These are phyloP conservation scores for Antidorcas marsupialis DNA, from an alignment of 2,113 vertebrate genomes.

Conservation along the genomic window DNA sequence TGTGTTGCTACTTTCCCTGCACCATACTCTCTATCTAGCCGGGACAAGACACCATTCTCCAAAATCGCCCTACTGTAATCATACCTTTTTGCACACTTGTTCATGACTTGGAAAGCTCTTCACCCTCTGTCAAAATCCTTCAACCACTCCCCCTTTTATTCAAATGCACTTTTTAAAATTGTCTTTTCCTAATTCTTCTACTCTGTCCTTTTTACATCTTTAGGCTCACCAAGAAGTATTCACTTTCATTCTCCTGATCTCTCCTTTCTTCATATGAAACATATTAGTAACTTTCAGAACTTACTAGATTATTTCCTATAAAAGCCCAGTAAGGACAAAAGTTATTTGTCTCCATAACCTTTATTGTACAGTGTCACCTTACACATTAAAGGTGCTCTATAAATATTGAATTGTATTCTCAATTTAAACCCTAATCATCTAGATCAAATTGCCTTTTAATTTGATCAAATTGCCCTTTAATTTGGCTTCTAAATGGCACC, in stretches of 20 bases:
- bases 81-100: neutral
- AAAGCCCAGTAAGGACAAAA: neutral
- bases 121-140: neutral
- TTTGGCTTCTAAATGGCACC: neutral
- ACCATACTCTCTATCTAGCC: neutral
- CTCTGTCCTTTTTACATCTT: neutral
- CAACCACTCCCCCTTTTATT: neutral
- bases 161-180: neutral
- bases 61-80: too few species aligned
- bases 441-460: neutral
- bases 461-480: neutral
- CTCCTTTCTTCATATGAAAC: neutral
- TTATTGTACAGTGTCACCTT: neutral
- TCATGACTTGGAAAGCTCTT: neutral
- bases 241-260: neutral
- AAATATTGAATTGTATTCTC: neutral
- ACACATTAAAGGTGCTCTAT: neutral
- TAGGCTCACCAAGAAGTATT: neutral
- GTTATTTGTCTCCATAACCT: neutral
- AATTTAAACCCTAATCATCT: conserved; percentile 1
- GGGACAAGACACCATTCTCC: neutral
- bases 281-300: neutral
- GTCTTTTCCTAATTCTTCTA: neutral
- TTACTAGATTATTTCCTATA: neutral
- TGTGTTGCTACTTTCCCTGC: neutral